Percentiles rank a stretch among this genome's conserved stretches.
These are phyloP conservation scores for Halcyon chelicuti DNA, from an alignment of 2,797 vertebrate species.

Conservation along the genomic window DNA sequence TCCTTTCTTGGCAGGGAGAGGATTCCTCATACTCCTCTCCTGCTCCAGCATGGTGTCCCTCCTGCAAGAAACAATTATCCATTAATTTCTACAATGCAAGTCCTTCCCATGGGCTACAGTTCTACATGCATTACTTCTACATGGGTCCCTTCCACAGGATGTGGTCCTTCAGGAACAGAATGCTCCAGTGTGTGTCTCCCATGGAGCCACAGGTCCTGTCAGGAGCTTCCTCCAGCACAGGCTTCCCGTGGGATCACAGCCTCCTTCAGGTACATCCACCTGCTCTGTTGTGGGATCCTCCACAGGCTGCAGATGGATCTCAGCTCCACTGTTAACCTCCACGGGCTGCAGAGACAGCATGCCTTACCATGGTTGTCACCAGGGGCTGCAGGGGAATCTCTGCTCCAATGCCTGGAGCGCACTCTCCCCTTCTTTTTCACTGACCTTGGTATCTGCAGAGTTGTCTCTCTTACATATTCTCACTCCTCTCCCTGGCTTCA, in stretches of 20 bases:
- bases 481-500: background rate
- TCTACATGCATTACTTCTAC: background rate
- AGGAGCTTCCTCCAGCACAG: background rate
- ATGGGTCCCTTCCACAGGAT: background rate
- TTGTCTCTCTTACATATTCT: background rate
- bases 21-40: background rate
- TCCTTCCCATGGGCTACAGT: background rate
- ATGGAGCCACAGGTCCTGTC: no score
- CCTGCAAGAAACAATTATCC: background rate
- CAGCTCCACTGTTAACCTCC: background rate
- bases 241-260: background rate
- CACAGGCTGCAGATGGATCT: background rate
- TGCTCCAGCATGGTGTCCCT: no score
- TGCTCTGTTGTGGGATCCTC: background rate
- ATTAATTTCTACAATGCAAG: background rate
- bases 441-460: background rate
- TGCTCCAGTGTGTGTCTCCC: no score
- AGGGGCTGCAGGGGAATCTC: background rate
- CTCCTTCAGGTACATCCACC: background rate
- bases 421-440: background rate
- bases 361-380: background rate
- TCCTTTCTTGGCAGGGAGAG: background rate
- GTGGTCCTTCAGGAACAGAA: background rate
- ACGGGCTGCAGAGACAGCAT: background rate
- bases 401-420: background rate